Percentiles rank a stretch among this genome's conserved stretches.
Conservation (phyloP, 2,113 vertebrate genomes). For the Bostrychus sinensis region DNA sequence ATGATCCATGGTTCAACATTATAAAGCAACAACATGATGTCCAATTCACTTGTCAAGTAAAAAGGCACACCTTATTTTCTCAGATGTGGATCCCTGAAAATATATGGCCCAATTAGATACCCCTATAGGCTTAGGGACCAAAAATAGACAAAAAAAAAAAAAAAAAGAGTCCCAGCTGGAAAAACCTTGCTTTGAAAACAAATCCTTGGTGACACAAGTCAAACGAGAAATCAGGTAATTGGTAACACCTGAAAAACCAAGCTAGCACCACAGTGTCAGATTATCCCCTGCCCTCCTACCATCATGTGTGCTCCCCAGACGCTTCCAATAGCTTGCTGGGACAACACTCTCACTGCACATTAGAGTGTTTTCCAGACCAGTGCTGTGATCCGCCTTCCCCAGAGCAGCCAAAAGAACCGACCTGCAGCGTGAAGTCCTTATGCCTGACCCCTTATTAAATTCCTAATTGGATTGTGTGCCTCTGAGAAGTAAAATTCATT, state of each 20-base stretch:
- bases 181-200: not conserved
- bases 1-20: too few species aligned
- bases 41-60: not conserved
- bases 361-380: slow-evolving; percentile 56
- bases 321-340: slow-evolving; percentile 68
- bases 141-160: not conserved
- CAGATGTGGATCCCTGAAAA: not conserved
- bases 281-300: slow-evolving; percentile 77
- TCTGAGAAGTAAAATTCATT: slow-evolving; percentile 81
- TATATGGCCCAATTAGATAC: slow-evolving; percentile 30
- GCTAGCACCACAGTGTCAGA: slow-evolving; percentile 73
- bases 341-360: slow-evolving; percentile 68
- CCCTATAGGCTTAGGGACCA: slow-evolving; percentile 26
- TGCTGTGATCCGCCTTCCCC: slow-evolving; percentile 17
- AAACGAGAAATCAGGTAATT: slow-evolving; percentile 61
- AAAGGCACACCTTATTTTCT: not conserved
- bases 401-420: slow-evolving; percentile 60
- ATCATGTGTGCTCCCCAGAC: slow-evolving; percentile 79
- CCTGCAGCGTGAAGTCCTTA: slow-evolving; percentile 88
- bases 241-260: slow-evolving; percentile 83
- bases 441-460: slow-evolving; percentile 93
- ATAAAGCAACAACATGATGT: too few species aligned
- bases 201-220: slow-evolving; percentile 3
- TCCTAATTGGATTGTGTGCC: slow-evolving; percentile 92
- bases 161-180: not conserved